Evolutionary conservation across 2,797 vertebrate species (phyloP), one percentile per base, ranked within the genome.

Genomic region (Xiphorhynchus erythropygius): DNA sequence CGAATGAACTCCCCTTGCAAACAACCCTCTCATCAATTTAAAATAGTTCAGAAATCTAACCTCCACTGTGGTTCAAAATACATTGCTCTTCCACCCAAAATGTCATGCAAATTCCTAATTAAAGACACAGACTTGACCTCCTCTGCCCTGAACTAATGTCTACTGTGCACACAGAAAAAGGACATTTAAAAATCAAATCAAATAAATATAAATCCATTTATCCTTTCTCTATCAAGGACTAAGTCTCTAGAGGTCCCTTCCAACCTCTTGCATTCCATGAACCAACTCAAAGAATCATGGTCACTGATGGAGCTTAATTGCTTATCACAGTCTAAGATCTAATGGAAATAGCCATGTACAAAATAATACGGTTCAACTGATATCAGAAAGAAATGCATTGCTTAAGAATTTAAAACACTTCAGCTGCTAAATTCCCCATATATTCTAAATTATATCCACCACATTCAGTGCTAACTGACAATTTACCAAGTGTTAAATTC

Each of bases 401-500:
- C 55, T 62, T 89, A 93, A 94, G 84, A 91, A 79, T 44, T 90
- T 86, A 79, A 91, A 92, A 90, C 41, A 60, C 33, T 87, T 90
- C 39, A 93, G 73, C 52, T 80, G 53, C 39, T 87, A 92, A 95
- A 91, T 35, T 13, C 19, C 22, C 39, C 41, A 71, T 84, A 96
- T 84, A 68, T 82, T 91, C 53, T 83, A 68, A 44, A 90, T 95
- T 76, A 74, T 68, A 92, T 21, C 53, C 49, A 84, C 41, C 82
- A 76, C 59, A 86, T 86, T 87, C 81, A 90, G n/a, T 39, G 78
- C 33, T 92, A 96, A 70, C 69, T 53, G 56, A 60, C 93, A 95
- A 93, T 65, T 91, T 95, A 81, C 67, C 64, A 93, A 95, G 49
- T 79, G 62, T 65, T 95, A 57, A 96, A 91, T 94, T 95, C 89